Percentiles rank a stretch among this genome's conserved stretches.
phyloP scores from a whole-genome alignment of 2,797 vertebrate species.

The Heliangelus exortis region DNA sequence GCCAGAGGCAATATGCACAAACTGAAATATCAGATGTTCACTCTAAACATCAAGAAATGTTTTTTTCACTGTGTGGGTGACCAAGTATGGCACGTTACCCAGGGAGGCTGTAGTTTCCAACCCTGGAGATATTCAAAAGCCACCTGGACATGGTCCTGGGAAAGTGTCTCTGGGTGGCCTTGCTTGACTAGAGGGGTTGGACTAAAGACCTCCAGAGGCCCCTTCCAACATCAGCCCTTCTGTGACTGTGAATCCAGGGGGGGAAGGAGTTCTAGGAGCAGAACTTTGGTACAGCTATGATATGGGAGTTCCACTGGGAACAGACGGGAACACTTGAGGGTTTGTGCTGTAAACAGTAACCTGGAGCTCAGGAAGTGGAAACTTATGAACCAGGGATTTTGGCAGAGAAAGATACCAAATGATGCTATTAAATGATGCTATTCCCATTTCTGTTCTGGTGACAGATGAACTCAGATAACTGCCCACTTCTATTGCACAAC shows the following conservation, averaged over 20 bases:
- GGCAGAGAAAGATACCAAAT: background rate
- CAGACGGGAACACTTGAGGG: background rate
- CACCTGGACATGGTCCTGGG: background rate
- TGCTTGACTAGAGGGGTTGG: rapidly evolving
- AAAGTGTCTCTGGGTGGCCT: too few species aligned
- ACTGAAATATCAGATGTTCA: background rate
- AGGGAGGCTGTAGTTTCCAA: background rate
- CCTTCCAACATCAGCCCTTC: background rate
- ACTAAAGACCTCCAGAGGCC: background rate
- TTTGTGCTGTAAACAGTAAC: background rate
- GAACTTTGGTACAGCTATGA: background rate
- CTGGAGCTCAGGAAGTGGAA: background rate
- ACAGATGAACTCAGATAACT: background rate
- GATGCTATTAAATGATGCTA: background rate
- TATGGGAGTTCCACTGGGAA: background rate
- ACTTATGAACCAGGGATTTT: background rate
- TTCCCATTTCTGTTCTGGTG: background rate
- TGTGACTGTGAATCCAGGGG: background rate
- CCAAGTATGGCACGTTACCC: too few species aligned
- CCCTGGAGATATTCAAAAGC: background rate
- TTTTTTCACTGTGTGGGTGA: background rate
- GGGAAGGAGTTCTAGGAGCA: background rate
- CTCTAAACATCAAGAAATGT: background rate
- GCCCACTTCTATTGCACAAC: background rate
- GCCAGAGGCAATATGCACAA: background rate